A percentile compares a stretch with the other conserved stretches of the same genome.
These are phyloP conservation scores for Bubalus kerabau DNA, from an alignment of 2,113 vertebrate genomes.

Conservation along the genomic window DNA sequence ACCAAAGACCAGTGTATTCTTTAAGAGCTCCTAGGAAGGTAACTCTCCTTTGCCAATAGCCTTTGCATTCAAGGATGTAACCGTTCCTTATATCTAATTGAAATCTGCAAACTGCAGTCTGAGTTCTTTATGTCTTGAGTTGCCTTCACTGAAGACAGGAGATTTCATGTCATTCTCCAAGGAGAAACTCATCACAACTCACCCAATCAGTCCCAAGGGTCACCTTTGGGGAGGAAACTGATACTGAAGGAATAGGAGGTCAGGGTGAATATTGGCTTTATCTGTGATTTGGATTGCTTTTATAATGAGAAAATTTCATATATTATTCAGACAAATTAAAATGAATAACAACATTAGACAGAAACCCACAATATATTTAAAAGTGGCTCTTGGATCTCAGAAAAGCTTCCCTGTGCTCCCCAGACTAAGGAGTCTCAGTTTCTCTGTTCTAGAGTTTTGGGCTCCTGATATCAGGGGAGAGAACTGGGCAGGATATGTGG, in stretches of 20 bases:
- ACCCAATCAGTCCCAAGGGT: not conserved
- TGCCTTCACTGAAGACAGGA: not conserved
- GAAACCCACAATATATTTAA: not conserved
- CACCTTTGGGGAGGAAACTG: not conserved
- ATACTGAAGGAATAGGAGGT: not conserved
- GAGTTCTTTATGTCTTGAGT: not conserved
- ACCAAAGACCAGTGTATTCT: not conserved
- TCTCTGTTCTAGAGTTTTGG: not conserved
- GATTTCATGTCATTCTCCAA: not conserved
- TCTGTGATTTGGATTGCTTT: not conserved
- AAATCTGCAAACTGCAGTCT: not conserved
- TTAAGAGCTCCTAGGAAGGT: not conserved
- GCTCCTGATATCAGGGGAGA: not conserved
- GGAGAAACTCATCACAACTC: not conserved
- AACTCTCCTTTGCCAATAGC: not conserved
- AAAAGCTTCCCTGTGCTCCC: not conserved
- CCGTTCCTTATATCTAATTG: not conserved
- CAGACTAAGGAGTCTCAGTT: not conserved
- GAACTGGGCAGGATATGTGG: not conserved
- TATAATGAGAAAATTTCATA: not conserved
- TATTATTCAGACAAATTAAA: conserved; percentile 37
- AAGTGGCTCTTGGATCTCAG: not conserved
- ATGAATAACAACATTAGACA: conserved; percentile 2
- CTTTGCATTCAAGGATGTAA: not conserved
- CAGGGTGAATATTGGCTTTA: not conserved